Conservation (phyloP, 2,797 vertebrate species). For the Gymnocypris eckloni region DNA sequence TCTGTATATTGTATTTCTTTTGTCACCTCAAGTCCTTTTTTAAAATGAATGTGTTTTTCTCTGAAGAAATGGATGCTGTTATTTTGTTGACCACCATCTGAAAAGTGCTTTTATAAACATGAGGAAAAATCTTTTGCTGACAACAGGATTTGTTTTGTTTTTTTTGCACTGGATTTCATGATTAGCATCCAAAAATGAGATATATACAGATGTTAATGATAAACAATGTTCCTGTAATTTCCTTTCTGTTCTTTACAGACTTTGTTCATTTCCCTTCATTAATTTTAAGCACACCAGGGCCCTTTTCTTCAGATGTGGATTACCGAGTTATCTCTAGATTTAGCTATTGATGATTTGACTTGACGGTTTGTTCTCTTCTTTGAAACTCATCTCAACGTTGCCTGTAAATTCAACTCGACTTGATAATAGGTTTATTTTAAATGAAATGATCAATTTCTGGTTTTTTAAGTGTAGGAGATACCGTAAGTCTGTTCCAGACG, state of each 20-base stretch:
- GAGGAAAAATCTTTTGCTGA: not conserved
- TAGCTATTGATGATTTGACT: not conserved
- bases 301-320: not conserved
- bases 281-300: not conserved
- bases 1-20: conserved; percentile 8
- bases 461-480: not conserved
- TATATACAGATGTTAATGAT: not conserved
- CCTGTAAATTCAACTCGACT: not conserved
- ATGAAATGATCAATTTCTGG: not conserved
- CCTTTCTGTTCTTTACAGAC: not conserved
- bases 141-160: not conserved
- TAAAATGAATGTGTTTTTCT: not conserved
- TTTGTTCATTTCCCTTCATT: not conserved
- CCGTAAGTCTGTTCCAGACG: not conserved
- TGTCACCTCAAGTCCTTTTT: not conserved
- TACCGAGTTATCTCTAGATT: not conserved
- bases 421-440: not conserved
- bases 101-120: not conserved
- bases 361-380: not conserved
- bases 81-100: too few species aligned
- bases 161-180: not conserved
- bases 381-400: not conserved
- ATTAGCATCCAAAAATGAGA: not conserved
- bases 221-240: not conserved
- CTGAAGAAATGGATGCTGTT: not conserved